Evolutionary conservation across 2,888 invertebrate genomes (phyloP).

Genomic region (Sinodicranocentrus sp.): DNA sequence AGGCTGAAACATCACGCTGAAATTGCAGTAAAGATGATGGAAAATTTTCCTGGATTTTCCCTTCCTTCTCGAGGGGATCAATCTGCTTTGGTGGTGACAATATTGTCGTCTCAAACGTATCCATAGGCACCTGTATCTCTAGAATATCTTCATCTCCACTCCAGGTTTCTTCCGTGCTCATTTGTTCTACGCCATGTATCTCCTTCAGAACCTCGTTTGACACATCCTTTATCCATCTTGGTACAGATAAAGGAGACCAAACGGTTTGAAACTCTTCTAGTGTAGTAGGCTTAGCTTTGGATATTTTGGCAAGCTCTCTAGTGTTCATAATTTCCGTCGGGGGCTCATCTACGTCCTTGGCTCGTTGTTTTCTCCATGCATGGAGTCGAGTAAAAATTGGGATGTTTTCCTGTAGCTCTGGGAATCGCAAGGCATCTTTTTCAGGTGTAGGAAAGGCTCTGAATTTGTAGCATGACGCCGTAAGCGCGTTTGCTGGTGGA

Average conservation of each 20-base stretch:
- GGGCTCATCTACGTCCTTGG: not conserved
- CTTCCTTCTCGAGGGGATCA: too few relatives aligned
- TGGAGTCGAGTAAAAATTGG: not conserved
- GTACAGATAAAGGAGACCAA: not conserved
- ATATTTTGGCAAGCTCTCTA: not conserved
- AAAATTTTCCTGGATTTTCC: not conserved
- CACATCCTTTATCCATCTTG: not conserved
- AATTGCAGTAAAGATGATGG: too few relatives aligned
- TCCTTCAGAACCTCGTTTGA: not conserved
- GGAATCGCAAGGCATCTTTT: not conserved
- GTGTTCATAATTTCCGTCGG: not conserved
- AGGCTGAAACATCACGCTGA: not conserved
- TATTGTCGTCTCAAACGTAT: not conserved
- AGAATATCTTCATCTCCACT: too few relatives aligned
- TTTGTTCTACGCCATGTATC: not conserved
- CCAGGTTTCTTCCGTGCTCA: too few relatives aligned
- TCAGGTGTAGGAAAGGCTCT: not conserved
- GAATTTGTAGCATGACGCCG: not conserved
- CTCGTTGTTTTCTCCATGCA: not conserved
- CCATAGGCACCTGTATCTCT: not conserved
- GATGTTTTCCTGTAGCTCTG: not conserved
- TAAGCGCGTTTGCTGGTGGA: too few relatives aligned
- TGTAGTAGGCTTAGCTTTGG: not conserved
- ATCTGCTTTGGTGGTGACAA: not conserved
- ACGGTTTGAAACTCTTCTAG: not conserved